phyloP scores from a whole-genome alignment of 2,888 invertebrate genomes.

The Macrosoma leucophasiata region DNA sequence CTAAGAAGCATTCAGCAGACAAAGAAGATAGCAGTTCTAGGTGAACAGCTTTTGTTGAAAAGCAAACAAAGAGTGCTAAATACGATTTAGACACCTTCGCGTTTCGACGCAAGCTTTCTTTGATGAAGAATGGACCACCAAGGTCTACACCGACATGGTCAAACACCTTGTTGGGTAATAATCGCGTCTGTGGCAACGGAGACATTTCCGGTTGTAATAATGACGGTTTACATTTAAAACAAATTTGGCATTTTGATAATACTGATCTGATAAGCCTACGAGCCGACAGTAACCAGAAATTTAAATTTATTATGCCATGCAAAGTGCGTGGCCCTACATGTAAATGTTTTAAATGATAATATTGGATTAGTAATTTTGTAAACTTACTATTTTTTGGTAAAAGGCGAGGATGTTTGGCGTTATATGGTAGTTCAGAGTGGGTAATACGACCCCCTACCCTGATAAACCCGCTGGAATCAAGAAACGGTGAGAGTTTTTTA shows the following conservation, averaged over 20 bases:
- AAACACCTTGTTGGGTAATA: conserved; percentile 5
- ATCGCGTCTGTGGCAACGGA: conserved; percentile 1
- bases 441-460: conserved; percentile 18
- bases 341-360: conserved; percentile 5
- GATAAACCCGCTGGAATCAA: conserved; percentile 10
- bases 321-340: conserved; percentile 4
- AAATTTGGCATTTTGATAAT: conserved; percentile 2
- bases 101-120: conserved; percentile 9
- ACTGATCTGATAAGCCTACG: conserved; percentile 5
- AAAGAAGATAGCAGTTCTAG: conserved; percentile 2
- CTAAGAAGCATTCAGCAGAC: conserved; percentile 7
- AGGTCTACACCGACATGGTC: conserved; percentile 7
- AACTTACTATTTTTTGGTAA: conserved; percentile 13
- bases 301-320: conserved; percentile 2
- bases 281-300: conserved; percentile 6
- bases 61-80: conserved; percentile 7
- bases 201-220: conserved; percentile 5
- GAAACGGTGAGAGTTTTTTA: conserved; percentile 10
- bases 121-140: conserved; percentile 9
- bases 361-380: conserved; percentile 5
- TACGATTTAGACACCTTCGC: conserved; percentile 5
- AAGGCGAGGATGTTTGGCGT: conserved; percentile 10
- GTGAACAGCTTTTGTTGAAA: conserved; percentile 12
- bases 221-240: conserved; percentile 2
- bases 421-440: conserved; percentile 8